Conservation (phyloP, 2,888 invertebrate genomes). For the Cancer borealis region DNA sequence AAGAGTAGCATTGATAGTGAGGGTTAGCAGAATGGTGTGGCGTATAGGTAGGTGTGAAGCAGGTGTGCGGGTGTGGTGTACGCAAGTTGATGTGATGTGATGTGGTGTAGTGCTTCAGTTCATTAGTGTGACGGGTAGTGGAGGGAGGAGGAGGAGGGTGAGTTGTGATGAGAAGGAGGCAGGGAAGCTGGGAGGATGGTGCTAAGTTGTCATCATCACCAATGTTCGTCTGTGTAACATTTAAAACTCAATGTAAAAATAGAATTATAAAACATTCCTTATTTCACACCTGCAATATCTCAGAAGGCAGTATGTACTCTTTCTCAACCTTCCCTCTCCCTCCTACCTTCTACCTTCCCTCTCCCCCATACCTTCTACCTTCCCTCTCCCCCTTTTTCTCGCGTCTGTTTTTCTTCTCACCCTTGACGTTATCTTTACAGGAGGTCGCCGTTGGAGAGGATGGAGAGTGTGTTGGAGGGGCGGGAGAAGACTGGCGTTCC, state of each 20-base stretch:
- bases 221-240: background rate
- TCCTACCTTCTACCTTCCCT: background rate
- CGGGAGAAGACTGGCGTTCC: slow-evolving; percentile 93
- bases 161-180: too few relatives aligned
- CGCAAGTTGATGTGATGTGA: background rate
- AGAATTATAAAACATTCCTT: background rate
- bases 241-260: background rate
- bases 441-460: slow-evolving; percentile 79
- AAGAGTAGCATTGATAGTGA: background rate
- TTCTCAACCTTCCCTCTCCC: background rate
- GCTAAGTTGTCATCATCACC: background rate
- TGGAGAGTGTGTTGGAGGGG: slow-evolving; percentile 90
- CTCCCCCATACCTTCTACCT: background rate
- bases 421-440: background rate
- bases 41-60: background rate
- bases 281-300: background rate
- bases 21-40: background rate
- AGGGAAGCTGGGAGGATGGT: background rate
- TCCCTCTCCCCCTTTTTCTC: background rate
- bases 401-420: background rate
- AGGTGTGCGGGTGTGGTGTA: background rate
- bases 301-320: background rate
- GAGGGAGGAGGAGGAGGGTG: background rate
- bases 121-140: background rate
- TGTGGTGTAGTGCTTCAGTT: background rate